Percentiles rank a stretch among this genome's conserved stretches.
phyloP scores from a whole-genome alignment of 1,140 invertebrate species.

The Littorina saxatilis region DNA sequence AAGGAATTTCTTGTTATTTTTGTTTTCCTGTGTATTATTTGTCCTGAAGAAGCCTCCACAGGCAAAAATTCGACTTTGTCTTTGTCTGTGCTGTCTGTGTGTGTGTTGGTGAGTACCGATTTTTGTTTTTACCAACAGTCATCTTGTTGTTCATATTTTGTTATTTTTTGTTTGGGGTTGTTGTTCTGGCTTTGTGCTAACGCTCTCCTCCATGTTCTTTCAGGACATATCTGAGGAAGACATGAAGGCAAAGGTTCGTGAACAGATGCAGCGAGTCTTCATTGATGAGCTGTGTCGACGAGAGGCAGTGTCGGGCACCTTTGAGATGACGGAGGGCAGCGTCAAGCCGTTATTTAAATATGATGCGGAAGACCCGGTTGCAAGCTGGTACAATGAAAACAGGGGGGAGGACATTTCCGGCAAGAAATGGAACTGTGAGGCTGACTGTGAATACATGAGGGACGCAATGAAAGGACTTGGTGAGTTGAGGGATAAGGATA shows the following conservation, averaged over 20 bases:
- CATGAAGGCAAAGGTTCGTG: constrained; percentile 47
- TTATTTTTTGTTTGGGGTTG: not conserved
- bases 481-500: too few relatives aligned
- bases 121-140: not conserved
- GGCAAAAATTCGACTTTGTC: too few relatives aligned
- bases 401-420: constrained; percentile 46
- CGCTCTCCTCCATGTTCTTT: too few relatives aligned
- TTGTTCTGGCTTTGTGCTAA: not conserved
- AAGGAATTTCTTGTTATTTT: too few relatives aligned
- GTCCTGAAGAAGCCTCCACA: too few relatives aligned
- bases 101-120: not conserved
- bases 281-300: constrained; percentile 57
- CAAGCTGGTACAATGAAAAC: constrained; percentile 46
- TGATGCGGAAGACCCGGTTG: constrained; percentile 53
- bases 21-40: too few relatives aligned
- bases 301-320: constrained; percentile 59
- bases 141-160: not conserved
- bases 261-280: constrained; percentile 51
- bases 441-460: constrained; percentile 68
- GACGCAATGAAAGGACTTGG: constrained; percentile 74
- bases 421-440: constrained; percentile 66
- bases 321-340: constrained; percentile 67
- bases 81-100: not conserved
- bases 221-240: constrained; percentile 37
- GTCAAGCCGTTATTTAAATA: constrained; percentile 59